Percentiles rank a stretch among this genome's conserved stretches.
Evolutionary conservation across 2,113 vertebrate genomes (phyloP).

Genomic region (Chloropsis cyanopogon): DNA sequence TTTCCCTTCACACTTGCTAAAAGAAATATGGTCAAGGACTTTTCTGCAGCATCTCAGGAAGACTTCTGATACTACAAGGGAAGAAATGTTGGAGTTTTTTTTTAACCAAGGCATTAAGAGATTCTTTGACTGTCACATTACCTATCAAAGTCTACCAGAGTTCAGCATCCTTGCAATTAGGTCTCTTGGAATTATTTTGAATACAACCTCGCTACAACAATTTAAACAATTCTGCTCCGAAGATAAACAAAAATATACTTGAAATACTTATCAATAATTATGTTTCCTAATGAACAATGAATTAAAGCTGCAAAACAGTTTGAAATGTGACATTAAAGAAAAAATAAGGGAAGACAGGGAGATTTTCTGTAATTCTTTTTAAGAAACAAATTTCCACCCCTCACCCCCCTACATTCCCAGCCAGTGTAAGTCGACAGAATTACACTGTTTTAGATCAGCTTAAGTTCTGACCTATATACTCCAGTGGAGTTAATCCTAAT

Average conservation of each 20-base stretch:
- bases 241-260: background rate
- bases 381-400: background rate
- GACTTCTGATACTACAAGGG: background rate
- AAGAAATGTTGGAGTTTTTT: background rate
- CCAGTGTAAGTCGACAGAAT: background rate
- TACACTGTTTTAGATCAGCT: background rate
- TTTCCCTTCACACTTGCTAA: background rate
- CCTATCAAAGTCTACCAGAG: background rate
- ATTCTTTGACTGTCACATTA: background rate
- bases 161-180: background rate
- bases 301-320: background rate
- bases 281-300: background rate
- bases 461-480: slow-evolving; percentile 32
- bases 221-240: background rate
- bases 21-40: background rate
- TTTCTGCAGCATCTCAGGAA: background rate
- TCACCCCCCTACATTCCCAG: background rate
- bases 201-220: background rate
- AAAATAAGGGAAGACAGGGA: background rate
- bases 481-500: slow-evolving; percentile 26
- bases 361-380: background rate
- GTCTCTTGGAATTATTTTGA: background rate
- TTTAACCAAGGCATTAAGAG: background rate
- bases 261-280: background rate
- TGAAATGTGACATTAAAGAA: background rate